These are phyloP conservation scores for Anthopleura xanthogrammica DNA, from an alignment of 92 coral and sea anemone species.

Conservation along the genomic window DNA sequence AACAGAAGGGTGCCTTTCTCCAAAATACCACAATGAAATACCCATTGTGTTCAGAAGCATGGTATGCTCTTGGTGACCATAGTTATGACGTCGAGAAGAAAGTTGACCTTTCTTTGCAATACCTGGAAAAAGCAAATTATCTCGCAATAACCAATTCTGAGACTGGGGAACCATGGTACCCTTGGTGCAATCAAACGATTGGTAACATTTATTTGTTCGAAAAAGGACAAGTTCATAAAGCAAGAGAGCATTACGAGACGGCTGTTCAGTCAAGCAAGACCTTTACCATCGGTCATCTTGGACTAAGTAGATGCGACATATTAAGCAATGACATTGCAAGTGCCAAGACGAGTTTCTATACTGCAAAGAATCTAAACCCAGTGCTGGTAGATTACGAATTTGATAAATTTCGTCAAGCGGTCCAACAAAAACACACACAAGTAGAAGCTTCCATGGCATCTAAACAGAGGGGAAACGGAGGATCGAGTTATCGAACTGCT, in stretches of 20 bases:
- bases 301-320: slow-evolving; percentile 13
- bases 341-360: slow-evolving; percentile 1
- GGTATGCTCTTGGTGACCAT: neutral
- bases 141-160: slow-evolving; percentile 6
- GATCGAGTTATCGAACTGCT: slow-evolving; percentile 1
- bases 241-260: slow-evolving; percentile 1
- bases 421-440: neutral
- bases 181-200: slow-evolving; percentile 9
- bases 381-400: slow-evolving; percentile 1
- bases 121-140: neutral
- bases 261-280: slow-evolving; percentile 7
- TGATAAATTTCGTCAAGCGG: neutral
- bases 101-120: slow-evolving; percentile 7
- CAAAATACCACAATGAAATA: neutral
- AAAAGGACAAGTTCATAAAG: neutral
- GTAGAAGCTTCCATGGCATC: neutral
- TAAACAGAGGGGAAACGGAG: neutral
- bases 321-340: neutral
- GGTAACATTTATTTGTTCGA: slow-evolving; percentile 2
- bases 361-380: slow-evolving; percentile 7
- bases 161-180: slow-evolving; percentile 9
- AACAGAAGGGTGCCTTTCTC: slow-evolving; percentile 11
- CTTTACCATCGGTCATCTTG: slow-evolving; percentile 14
- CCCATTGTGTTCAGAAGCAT: slow-evolving; percentile 3
- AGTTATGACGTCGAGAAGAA: neutral